Evolutionary conservation across 2,113 vertebrate species (phyloP).

Genomic region (Pyxicephalus adspersus): DNA sequence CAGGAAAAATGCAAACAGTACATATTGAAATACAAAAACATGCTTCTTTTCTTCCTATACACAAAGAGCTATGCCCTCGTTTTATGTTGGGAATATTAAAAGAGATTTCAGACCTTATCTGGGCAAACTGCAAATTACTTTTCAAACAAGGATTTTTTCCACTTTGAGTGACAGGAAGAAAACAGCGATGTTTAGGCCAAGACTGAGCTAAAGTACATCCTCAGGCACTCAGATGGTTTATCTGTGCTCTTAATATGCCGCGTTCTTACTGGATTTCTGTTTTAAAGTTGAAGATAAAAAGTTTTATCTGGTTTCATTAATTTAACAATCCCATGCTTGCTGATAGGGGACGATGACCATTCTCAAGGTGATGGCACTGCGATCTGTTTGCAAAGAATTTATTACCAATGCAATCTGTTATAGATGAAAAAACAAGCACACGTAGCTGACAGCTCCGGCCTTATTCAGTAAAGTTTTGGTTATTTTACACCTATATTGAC

Average conservation of each 20-base stretch:
- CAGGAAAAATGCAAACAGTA: background rate
- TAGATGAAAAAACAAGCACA: no score
- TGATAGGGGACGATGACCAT: background rate
- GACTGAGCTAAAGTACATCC: slow-evolving; percentile 59
- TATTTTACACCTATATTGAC: no score
- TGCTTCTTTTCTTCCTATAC: background rate
- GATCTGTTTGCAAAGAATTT: no score
- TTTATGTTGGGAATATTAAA: slow-evolving; percentile 58
- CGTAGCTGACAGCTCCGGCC: no score
- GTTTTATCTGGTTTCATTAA: slow-evolving; percentile 32
- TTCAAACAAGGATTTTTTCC: slow-evolving; percentile 63
- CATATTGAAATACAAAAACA: background rate
- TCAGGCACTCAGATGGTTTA: slow-evolving; percentile 58
- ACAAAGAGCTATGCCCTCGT: background rate
- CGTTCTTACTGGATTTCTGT: slow-evolving; percentile 62
- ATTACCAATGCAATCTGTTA: no score
- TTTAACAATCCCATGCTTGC: background rate
- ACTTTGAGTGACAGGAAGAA: slow-evolving; percentile 62
- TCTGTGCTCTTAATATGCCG: slow-evolving; percentile 60
- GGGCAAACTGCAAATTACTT: slow-evolving; percentile 65
- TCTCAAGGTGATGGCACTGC: slow-evolving; percentile 32
- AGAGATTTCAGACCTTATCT: slow-evolving; percentile 64
- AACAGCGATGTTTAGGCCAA: slow-evolving; percentile 58
- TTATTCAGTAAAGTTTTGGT: no score
- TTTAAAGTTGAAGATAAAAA: slow-evolving; percentile 49